Evolutionary conservation across 2,797 vertebrate species (phyloP).

Genomic region (Erethizon dorsatum): DNA sequence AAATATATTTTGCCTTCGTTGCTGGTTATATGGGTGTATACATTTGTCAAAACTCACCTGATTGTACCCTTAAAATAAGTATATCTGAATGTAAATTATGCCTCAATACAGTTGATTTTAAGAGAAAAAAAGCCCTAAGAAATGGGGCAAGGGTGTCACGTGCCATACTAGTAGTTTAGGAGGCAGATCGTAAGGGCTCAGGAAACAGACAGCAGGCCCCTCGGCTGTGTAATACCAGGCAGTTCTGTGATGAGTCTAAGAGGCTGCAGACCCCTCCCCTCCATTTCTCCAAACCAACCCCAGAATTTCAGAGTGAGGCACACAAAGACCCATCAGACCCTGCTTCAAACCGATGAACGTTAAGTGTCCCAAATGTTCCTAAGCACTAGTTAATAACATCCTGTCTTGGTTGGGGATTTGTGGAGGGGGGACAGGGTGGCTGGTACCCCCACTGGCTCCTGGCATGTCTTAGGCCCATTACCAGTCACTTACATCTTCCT

Average conservation of each 20-base stretch:
- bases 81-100: conserved; percentile 39
- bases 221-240: background rate
- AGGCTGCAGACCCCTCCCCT: background rate
- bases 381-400: conserved; percentile 55
- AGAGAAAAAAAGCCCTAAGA: background rate
- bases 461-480: background rate
- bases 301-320: conserved; percentile 61
- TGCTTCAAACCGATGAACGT: background rate
- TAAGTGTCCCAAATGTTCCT: background rate
- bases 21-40: background rate
- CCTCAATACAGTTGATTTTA: conserved; percentile 10
- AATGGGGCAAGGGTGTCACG: background rate
- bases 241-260: background rate
- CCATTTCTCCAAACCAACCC: background rate
- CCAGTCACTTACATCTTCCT: background rate
- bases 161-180: background rate
- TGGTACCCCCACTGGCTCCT: conserved; percentile 22
- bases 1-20: background rate
- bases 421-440: background rate
- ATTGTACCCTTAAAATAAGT: background rate
- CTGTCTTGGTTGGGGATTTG: conserved; percentile 45
- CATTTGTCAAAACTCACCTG: conserved; percentile 23
- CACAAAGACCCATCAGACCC: conserved; percentile 50
- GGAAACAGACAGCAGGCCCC: background rate
- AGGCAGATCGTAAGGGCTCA: background rate